Conservation (phyloP, 1,140 invertebrate species). For the Drosophila nigrodunni region DNA sequence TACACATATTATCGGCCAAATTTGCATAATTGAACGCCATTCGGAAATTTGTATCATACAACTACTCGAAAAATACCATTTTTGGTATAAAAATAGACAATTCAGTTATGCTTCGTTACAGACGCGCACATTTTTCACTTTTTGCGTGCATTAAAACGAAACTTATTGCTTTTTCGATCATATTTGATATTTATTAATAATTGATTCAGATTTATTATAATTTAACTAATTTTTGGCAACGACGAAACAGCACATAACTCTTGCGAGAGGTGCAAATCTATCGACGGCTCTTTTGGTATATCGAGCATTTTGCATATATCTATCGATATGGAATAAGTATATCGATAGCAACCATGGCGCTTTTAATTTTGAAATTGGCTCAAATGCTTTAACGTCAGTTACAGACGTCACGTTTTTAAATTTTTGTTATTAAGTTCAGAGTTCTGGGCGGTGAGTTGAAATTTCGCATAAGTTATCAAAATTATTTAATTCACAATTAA, state of each 20-base stretch:
- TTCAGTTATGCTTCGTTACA: constrained; percentile 26
- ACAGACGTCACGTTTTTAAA: too few relatives aligned
- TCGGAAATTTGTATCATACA: constrained; percentile 18
- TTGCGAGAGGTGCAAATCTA: constrained; percentile 1
- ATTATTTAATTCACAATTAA: too few relatives aligned
- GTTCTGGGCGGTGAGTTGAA: too few relatives aligned
- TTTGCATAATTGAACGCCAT: constrained; percentile 70
- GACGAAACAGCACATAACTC: neutral
- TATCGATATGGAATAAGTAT: too few relatives aligned
- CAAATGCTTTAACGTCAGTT: too few relatives aligned
- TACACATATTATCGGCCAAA: constrained; percentile 76
- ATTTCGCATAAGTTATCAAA: too few relatives aligned
- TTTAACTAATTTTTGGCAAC: constrained; percentile 13
- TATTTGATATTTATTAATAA: constrained; percentile 26
- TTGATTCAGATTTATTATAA: neutral
- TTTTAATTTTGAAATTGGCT: too few relatives aligned
- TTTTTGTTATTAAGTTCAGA: too few relatives aligned
- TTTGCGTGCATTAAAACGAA: neutral
- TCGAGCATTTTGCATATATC: too few relatives aligned
- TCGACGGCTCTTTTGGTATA: too few relatives aligned
- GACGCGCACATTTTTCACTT: constrained; percentile 9
- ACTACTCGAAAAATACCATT: constrained; percentile 36
- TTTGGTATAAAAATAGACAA: constrained; percentile 23
- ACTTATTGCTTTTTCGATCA: constrained; percentile 24
- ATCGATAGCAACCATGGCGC: too few relatives aligned